Evolutionary conservation across 1,140 invertebrate genomes (phyloP), one percentile per base, ranked within the genome.

Genomic region (Drosophila asahinai): DNA sequence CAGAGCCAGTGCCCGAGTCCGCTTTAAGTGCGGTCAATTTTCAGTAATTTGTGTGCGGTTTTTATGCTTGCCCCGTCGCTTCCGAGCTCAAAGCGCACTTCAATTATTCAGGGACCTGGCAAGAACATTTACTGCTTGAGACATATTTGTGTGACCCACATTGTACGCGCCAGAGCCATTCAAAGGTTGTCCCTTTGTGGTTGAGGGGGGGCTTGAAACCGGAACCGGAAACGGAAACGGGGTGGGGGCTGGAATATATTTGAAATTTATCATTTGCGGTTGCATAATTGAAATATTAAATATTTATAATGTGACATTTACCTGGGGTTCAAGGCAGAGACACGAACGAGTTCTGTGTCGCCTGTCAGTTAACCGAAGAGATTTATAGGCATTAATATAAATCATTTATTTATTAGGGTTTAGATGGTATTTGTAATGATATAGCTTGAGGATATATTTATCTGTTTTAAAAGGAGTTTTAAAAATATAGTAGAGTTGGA

Each of bases 271-370:
- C 72, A 78, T 89, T 84, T 89, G 80, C 62, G 81, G 77, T 59
- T 83, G 73, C 73, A 89, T 87, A 89, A 87, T 87, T 89, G 73
- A 83, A 81, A 81, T 78, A 89, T 87, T 72, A 89, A 87, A 81
- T 89, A 87, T 87, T 89, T 65, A 83, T 66, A 65, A 54, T 64
- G 61, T 60, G 58, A 68, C 64, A 57, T 79, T 76, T 76, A 55
- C 58, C 70, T 63, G 68, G 65, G 27, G 5, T 27, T 40, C 17
- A 25, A 27, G 15, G 36, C 49, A 22, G 52, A 27, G 54, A 25
- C n/a, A 11, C 8, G 9, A 33, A 30, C 63, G 19, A 65, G 14
- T 9, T 22, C 42, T 1, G n/a, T 1, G n/a, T n/a, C 52, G 52
- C 38, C 33, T 38, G 33, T 15, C 52, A 40, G 54, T 40, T 33